Evolutionary conservation across 2,113 vertebrate genomes (phyloP).

Genomic region (Sitta europaea): DNA sequence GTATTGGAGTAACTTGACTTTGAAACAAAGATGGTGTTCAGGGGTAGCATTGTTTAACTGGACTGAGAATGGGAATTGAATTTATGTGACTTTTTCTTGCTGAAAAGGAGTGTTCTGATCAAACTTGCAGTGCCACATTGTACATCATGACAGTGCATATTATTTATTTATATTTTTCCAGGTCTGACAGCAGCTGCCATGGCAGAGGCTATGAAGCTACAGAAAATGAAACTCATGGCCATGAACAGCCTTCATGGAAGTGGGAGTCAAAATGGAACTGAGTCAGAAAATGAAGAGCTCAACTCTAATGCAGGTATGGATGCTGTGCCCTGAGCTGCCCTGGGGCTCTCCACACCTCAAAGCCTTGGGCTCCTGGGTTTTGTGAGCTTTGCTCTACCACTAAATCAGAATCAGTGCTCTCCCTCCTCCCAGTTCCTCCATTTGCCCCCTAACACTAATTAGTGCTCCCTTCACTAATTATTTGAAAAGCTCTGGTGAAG

Average conservation of each 20-base stretch:
- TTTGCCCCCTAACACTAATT: not conserved
- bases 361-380: not conserved
- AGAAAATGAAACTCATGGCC: slow-evolving; percentile 89
- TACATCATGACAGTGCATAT: not conserved
- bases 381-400: not conserved
- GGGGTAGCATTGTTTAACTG: not conserved
- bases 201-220: slow-evolving; percentile 89
- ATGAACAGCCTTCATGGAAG: slow-evolving; percentile 86
- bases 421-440: not conserved
- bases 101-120: not conserved
- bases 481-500: not conserved
- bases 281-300: slow-evolving; percentile 85
- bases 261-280: slow-evolving; percentile 79
- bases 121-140: not conserved
- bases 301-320: slow-evolving; percentile 81
- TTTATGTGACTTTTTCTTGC: not conserved
- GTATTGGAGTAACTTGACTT: not conserved
- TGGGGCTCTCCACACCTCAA: not conserved
- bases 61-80: not conserved
- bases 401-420: not conserved
- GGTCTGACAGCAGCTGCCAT: slow-evolving; percentile 88
- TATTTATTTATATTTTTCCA: slow-evolving; percentile 52
- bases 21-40: not conserved
- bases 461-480: not conserved
- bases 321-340: not conserved